phyloP scores from a whole-genome alignment of 1,140 invertebrate species.

The Bathynomus jamesi region DNA sequence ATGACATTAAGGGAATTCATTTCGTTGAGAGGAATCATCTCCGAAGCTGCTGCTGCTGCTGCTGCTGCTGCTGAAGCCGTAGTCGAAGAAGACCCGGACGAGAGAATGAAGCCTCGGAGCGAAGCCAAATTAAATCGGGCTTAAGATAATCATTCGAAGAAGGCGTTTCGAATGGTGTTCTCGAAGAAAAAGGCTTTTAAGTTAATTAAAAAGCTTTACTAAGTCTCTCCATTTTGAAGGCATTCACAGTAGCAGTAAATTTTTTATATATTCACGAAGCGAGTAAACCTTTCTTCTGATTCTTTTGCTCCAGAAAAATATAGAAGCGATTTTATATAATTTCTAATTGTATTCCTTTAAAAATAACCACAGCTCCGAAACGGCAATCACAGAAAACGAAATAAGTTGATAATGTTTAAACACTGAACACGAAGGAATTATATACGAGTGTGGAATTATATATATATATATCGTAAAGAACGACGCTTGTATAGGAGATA shows the following conservation, averaged over 20 bases:
- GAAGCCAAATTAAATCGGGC: background rate
- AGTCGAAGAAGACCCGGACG: conserved; percentile 11
- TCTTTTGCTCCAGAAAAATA: background rate
- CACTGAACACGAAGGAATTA: too few relatives aligned
- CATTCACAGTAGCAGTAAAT: background rate
- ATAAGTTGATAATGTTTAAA: too few relatives aligned
- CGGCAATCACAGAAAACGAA: too few relatives aligned
- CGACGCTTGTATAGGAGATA: too few relatives aligned
- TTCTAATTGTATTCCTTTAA: background rate
- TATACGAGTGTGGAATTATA: too few relatives aligned
- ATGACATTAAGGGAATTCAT: conserved; percentile 24
- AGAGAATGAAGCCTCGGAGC: background rate
- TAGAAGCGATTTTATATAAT: background rate
- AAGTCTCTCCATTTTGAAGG: background rate
- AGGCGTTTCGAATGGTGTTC: background rate
- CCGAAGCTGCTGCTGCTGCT: conserved; percentile 2
- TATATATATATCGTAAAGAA: too few relatives aligned
- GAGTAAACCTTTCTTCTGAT: background rate
- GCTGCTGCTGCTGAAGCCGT: conserved; percentile 18
- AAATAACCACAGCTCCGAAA: background rate
- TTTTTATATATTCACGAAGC: background rate
- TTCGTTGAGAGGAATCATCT: conserved; percentile 27
- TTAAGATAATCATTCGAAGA: background rate
- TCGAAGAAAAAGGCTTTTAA: background rate
- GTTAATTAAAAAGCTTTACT: background rate